A percentile compares a stretch with the other conserved stretches of the same genome.
phyloP scores from a whole-genome alignment of 2,797 vertebrate species.

The Philypnodon macrostomus region DNA sequence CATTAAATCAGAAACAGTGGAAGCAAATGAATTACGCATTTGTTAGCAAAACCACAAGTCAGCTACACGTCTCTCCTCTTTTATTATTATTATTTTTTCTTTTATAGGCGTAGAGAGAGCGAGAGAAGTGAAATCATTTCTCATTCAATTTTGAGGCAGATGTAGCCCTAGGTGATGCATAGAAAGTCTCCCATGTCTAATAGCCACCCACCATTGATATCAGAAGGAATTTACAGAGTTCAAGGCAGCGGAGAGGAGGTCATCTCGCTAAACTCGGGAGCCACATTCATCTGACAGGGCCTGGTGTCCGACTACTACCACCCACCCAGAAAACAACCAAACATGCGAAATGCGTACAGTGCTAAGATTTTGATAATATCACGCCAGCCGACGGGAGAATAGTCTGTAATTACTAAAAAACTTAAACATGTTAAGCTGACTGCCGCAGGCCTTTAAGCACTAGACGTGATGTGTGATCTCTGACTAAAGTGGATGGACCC shows the following conservation, averaged over 20 bases:
- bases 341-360: constrained; percentile 50
- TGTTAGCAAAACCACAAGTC: constrained; percentile 74
- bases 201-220: constrained; percentile 80
- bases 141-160: constrained; percentile 77
- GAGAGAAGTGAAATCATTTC: constrained; percentile 71
- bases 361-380: constrained; percentile 73
- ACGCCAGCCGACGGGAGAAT: constrained; percentile 65
- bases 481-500: constrained; percentile 71
- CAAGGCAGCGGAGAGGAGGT: constrained; percentile 78
- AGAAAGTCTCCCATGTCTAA: constrained; percentile 79
- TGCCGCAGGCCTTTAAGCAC: constrained; percentile 44
- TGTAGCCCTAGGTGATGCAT: constrained; percentile 79
- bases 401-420: constrained; percentile 77
- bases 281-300: constrained; percentile 76
- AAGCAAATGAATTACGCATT: constrained; percentile 79
- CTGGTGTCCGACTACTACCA: constrained; percentile 77
- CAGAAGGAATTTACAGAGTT: constrained; percentile 78
- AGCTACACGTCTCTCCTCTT: constrained; percentile 56
- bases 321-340: constrained; percentile 65
- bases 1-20: constrained; percentile 76
- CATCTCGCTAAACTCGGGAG: constrained; percentile 73
- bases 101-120: constrained; percentile 52
- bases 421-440: constrained; percentile 74
- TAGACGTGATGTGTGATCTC: constrained; percentile 66
- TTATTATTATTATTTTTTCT: constrained; percentile 37